Evolutionary conservation across 1,140 invertebrate species (phyloP), one percentile per base, ranked within the genome.

Genomic region (Aphaenogaster ashmeadi): DNA sequence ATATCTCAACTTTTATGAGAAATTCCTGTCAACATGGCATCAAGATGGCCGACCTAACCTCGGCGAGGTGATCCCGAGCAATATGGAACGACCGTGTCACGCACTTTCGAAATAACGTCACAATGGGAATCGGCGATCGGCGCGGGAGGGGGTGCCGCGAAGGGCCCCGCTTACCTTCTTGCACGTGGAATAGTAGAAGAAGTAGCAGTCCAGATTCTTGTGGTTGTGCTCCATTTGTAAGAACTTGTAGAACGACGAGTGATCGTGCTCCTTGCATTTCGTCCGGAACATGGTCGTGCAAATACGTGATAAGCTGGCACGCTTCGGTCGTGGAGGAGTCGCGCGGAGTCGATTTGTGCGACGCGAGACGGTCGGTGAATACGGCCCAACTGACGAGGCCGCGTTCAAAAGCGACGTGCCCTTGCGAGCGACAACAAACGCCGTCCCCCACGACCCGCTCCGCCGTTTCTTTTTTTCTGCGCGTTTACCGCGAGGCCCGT

Each of bases 141-240:
- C 4, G 4, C 3, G n/a, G 0, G 36, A 11, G 9, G 3, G 47
- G 18, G 5, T 3, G 33, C 44, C 62, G 3, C 15, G 21, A 7
- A n/a, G 3, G 15, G n/a, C 41, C 38, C 66, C n/a, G 93, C 95
- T 95, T 96, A 98, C 97, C 96, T 98, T 98, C 52, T 96, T 97
- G 94, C 97, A 98, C 69, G 97, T 97, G 27, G 97, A 98, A 93
- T 98, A 98, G 93, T 97, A 98, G 94, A 97, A 98, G 96, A 98
- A 98, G 94, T 98, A 98, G 94, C 97, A 98, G 93, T 98, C 97
- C 93, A 97, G 97, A 94, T 97, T 97, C 95, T 97, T 97, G 90
- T 93, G 93, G 87, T 90, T 94, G 88, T 93, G 93, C 88, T 95
- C 94, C 94, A 95, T 95, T 93, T 94, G 92, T 90, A 95, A 92